Evolutionary conservation across 2,888 invertebrate genomes (phyloP).

Genomic region (Nephrotoma flavescens): DNA sequence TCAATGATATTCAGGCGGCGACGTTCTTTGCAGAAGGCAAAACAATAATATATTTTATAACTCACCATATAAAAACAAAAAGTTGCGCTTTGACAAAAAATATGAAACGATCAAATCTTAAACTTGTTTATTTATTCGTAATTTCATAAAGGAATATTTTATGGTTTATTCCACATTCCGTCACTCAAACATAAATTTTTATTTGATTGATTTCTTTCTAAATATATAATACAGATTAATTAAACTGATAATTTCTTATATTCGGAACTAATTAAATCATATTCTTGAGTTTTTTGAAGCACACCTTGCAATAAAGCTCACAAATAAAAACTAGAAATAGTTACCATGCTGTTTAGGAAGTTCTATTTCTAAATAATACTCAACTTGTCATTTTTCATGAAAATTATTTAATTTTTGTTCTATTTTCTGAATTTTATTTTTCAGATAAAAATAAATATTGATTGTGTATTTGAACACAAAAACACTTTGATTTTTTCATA

Average conservation of each 20-base stretch:
- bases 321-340: too few relatives aligned
- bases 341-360: neutral
- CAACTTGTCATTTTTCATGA: neutral
- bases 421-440: neutral
- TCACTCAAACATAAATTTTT: neutral
- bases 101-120: neutral
- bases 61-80: neutral
- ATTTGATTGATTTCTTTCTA: neutral
- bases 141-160: neutral
- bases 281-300: neutral
- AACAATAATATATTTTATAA: neutral
- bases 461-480: neutral
- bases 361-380: neutral
- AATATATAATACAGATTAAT: neutral
- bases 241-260: neutral
- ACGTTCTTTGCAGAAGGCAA: too few relatives aligned
- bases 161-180: neutral
- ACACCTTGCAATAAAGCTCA: neutral
- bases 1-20: too few relatives aligned
- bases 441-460: neutral
- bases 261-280: neutral
- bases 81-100: neutral
- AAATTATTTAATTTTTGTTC: neutral
- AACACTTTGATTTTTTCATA: neutral
- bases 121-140: neutral